A percentile compares a stretch with the other conserved stretches of the same genome.
phyloP scores from a whole-genome alignment of 2,113 vertebrate species.

The Meleagris gallopavo region DNA sequence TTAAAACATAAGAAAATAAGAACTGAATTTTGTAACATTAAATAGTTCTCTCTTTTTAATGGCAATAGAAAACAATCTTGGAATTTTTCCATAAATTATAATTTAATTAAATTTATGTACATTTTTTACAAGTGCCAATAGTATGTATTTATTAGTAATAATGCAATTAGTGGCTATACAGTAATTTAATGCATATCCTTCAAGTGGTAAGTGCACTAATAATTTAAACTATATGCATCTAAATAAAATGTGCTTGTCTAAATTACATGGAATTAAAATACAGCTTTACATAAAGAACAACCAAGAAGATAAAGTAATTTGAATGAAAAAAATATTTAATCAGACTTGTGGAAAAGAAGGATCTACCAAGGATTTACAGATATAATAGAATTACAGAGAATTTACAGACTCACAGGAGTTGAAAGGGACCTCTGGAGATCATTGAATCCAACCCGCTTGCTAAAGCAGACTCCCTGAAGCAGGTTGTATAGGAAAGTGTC shows the following conservation, averaged over 20 bases:
- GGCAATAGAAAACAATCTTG: not conserved
- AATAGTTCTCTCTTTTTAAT: not conserved
- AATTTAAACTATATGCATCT: not conserved
- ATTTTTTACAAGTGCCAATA: not conserved
- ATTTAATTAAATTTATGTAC: not conserved
- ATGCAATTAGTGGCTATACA: not conserved
- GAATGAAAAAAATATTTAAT: not conserved
- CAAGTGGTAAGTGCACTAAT: not conserved
- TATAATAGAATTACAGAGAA: not conserved
- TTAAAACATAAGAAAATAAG: slow-evolving; percentile 27
- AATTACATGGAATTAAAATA: not conserved
- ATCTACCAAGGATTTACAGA: not conserved
- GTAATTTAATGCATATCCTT: not conserved
- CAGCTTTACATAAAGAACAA: not conserved
- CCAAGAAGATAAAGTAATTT: not conserved
- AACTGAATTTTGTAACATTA: not conserved
- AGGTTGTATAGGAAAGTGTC: too few species aligned
- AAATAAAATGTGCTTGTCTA: not conserved
- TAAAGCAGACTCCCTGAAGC: too few species aligned
- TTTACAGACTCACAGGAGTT: too few species aligned
- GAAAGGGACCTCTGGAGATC: too few species aligned
- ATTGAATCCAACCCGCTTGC: too few species aligned
- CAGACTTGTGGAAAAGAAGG: not conserved
- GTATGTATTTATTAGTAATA: not conserved
- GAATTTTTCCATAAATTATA: not conserved